A percentile compares a stretch with the other conserved stretches of the same genome.
phyloP scores from a whole-genome alignment of 2,888 invertebrate genomes.

The Drosophila austrosaltans region DNA sequence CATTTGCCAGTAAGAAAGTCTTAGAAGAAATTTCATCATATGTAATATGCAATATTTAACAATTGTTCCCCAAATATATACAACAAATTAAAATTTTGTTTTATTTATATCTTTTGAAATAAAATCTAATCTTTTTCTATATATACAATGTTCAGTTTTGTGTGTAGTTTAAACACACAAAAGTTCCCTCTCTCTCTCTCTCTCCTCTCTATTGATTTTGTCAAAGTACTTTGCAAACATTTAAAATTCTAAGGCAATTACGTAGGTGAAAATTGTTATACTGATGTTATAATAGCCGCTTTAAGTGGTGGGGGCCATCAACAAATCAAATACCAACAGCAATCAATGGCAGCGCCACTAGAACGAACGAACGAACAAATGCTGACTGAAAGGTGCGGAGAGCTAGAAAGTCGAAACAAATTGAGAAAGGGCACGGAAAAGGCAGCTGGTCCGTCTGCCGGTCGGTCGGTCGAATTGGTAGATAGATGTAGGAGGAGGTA shows the following conservation, averaged over 20 bases:
- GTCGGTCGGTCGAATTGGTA: too few relatives aligned
- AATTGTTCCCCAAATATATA: too few relatives aligned
- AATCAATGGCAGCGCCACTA: background rate
- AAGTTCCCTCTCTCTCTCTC: too few relatives aligned
- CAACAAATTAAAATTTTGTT: background rate
- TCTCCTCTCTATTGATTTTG: background rate
- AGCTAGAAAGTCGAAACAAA: slow-evolving; percentile 20
- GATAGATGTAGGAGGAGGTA: background rate
- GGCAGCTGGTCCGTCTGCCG: background rate
- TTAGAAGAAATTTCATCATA: too few relatives aligned
- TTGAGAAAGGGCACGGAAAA: slow-evolving; percentile 1
- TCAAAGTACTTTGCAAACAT: slow-evolving; percentile 7
- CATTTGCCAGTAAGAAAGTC: too few relatives aligned
- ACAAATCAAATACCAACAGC: slow-evolving; percentile 8
- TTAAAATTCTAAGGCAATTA: slow-evolving; percentile 4
- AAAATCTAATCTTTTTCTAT: background rate
- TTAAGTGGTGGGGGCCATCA: slow-evolving; percentile 3
- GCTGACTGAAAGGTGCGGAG: slow-evolving; percentile 15
- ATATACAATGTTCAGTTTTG: background rate
- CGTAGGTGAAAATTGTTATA: slow-evolving; percentile 14
- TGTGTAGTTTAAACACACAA: background rate
- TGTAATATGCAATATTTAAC: too few relatives aligned
- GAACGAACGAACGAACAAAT: background rate
- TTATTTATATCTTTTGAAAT: background rate
- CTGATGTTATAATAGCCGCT: slow-evolving; percentile 4